Base-by-base conservation (phyloP, 2,113 vertebrate species). In the Asarcornis scutulata region DNA sequence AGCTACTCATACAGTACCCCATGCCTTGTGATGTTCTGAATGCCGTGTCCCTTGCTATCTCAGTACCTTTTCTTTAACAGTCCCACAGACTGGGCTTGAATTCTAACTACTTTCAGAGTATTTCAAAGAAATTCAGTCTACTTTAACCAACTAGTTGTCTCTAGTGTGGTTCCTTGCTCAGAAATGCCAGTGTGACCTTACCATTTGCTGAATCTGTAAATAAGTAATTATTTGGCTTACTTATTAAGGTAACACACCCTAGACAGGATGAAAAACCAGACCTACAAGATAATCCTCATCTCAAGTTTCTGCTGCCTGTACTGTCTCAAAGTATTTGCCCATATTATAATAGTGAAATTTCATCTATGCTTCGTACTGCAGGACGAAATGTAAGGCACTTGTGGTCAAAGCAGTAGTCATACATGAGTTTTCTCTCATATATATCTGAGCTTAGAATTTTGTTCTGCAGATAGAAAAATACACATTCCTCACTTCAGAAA, bases 141-240 rank as follows among this genome's bases (percentile, higher is more conserved):
- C 74, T 91, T 89, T 59, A 91, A 86, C 80, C 0, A 0, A 91
- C 89, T 81, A 63, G 71, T 79, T 95, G 31, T 67, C 62, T 67
- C 53, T 58, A 36, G 17, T 53, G 76, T 72, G 34, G 36, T 71
- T 93, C 92, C 91, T 91, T 79, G 44, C 83, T 93, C 77, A 94
- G 80, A 96, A 96, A 96, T 67, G 89, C 83, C 92, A 93, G 59
- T 80, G 89, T 87, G 92, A 96, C 93, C 96, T 95, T 97, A 94
- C 89, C 92, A 89, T 93, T 94, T 93, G 94, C 96, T 96, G 93
- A 96, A 96, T 97, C 96, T 97, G 97, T 97, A 97, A 97, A 97
- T 97, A 97, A 97, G 96, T 97, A 97, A 97, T 96, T 97, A 96
- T 96, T 97, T 96, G 95, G 95, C 91, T 97, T 96, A 97, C 96